A percentile compares a stretch with the other conserved stretches of the same genome.
Evolutionary conservation across 2,113 vertebrate genomes (phyloP).

Genomic region (Tricholaema leucomelas): DNA sequence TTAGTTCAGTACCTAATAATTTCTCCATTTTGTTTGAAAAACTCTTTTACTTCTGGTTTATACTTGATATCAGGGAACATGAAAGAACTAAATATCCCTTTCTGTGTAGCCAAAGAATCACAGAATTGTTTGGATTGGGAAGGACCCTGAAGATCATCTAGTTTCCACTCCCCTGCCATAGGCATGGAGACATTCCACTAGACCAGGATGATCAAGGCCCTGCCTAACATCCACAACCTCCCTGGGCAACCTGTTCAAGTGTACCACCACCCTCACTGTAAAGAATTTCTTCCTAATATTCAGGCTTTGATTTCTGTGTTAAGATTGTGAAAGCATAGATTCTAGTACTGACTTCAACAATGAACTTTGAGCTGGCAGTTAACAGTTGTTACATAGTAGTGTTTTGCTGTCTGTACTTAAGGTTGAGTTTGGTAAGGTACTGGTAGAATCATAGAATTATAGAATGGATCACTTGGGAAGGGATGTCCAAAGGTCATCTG

Average conservation of each 20-base stretch:
- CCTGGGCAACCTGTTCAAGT: too few relatives aligned
- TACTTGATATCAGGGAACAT: not conserved
- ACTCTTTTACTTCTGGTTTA: not conserved
- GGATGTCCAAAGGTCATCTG: too few relatives aligned
- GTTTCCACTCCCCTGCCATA: too few relatives aligned
- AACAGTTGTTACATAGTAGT: not conserved
- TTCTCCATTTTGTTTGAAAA: not conserved
- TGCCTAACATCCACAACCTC: too few relatives aligned
- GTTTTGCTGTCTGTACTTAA: not conserved
- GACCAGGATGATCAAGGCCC: too few relatives aligned
- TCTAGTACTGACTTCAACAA: not conserved
- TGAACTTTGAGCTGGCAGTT: not conserved
- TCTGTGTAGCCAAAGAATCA: not conserved
- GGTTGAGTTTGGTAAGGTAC: not conserved
- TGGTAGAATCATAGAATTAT: too few relatives aligned
- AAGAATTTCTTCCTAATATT: too few relatives aligned
- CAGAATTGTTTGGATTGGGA: too few relatives aligned
- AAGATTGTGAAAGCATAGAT: not conserved
- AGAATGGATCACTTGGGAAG: too few relatives aligned
- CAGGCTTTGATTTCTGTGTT: not conserved
- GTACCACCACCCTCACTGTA: too few relatives aligned
- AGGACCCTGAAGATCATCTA: too few relatives aligned
- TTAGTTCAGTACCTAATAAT: not conserved
- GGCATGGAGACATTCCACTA: too few relatives aligned
- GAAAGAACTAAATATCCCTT: not conserved